Base-by-base conservation (phyloP, 2,113 vertebrate genomes). In the Oryzias woworae region DNA sequence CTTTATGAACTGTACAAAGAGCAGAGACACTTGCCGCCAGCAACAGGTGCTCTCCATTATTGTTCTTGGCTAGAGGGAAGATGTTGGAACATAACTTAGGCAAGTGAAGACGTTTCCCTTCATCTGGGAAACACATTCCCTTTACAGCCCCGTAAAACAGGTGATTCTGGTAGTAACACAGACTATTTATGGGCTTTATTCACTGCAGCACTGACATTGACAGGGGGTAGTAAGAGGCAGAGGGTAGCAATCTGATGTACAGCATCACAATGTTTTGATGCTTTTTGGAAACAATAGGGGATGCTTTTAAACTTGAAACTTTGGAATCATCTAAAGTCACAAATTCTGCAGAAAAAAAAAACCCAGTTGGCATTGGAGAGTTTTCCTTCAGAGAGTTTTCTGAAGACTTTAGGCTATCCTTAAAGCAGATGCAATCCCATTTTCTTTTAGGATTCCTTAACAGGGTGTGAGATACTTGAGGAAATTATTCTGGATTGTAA, bases 41-140 rank as follows among this genome's bases (percentile, higher is more conserved):
- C 55, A 73, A 52, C 66, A 85, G 58, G 76, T 84, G 80, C 69
- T 78, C 53, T 53, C 24, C 69, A 70, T 73, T 74, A 53, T 43
- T 73, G 58, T 62, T 62, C 49, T 68, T 70, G 66, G 60, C 62
- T 73, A 44, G 8, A 64, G 47, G 22, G 14, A 44, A 14, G 56
- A 49, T 10, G 44, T 56, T 28, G 47, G 47, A 43, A 41, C 24
- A 15, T 1, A 57, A 5, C 15, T 50, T 3, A 3, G 23, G 15
- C 50, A 44, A 43, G n/a, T 20, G 52, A 7, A 44, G 43, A 20
- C 49, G 44, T 61, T 74, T 52, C 49, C 52, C 36, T 41, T 80
- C 77, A 87, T 89, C 77, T 90, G 84, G 75, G 41, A 71, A 83
- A 70, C 55, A 72, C 69, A 69, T 89, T 85, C 66, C 49, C 45